phyloP scores from a whole-genome alignment of 2,113 vertebrate genomes.

The Phycodurus eques region DNA sequence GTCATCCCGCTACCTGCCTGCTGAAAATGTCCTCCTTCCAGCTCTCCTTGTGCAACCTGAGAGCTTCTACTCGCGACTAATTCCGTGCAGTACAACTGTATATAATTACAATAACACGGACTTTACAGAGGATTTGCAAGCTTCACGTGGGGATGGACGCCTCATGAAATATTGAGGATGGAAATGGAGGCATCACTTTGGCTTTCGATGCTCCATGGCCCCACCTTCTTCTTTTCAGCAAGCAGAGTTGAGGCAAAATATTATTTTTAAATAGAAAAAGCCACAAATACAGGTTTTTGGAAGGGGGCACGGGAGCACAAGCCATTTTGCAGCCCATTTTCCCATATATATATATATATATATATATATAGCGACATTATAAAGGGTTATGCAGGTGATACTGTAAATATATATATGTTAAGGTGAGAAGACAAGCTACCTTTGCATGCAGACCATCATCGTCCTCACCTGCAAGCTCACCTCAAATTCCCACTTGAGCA shows the following conservation, averaged over 20 bases:
- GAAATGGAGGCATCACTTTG: conserved; percentile 50
- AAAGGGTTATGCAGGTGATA: no score
- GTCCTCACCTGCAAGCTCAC: background rate
- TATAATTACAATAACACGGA: background rate
- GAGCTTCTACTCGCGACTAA: background rate
- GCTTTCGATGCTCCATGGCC: conserved; percentile 22
- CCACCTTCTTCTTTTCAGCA: conserved; percentile 40
- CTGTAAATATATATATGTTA: background rate
- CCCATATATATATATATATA: no score
- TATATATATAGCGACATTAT: no score
- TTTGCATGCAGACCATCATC: background rate
- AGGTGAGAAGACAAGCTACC: background rate
- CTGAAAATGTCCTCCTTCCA: background rate
- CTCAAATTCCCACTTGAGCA: background rate
- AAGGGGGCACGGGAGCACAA: background rate
- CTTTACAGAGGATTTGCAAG: conserved; percentile 1
- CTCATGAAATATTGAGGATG: conserved; percentile 68
- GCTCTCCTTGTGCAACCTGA: background rate
- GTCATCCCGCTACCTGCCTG: conserved; percentile 41
- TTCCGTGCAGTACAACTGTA: background rate
- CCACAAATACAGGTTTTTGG: background rate
- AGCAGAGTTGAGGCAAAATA: background rate
- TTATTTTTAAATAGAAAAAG: background rate
- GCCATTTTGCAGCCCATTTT: background rate
- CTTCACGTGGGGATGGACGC: conserved; percentile 26